Conservation (phyloP, 2,888 invertebrate species). For the Agrilus biguttatus region DNA sequence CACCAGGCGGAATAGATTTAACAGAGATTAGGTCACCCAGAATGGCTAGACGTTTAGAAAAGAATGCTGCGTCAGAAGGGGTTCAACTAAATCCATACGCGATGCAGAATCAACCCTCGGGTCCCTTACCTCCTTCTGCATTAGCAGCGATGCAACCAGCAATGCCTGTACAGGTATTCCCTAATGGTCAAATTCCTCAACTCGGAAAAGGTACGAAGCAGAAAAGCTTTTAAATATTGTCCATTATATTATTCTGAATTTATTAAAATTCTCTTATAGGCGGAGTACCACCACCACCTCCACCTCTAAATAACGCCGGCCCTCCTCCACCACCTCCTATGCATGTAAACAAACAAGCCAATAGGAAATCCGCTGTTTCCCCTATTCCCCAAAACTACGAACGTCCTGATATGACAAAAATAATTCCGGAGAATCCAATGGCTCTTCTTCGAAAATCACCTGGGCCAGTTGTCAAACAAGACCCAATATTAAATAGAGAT, state of each 20-base stretch:
- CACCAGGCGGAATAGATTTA: slow-evolving; percentile 81
- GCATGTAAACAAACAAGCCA: slow-evolving; percentile 41
- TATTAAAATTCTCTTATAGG: slow-evolving; percentile 1
- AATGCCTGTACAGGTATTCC: slow-evolving; percentile 49
- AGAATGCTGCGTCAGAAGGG: slow-evolving; percentile 58
- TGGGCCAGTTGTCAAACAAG: slow-evolving; percentile 23
- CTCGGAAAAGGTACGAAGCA: slow-evolving; percentile 8
- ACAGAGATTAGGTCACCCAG: slow-evolving; percentile 82
- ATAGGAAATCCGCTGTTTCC: slow-evolving; percentile 39
- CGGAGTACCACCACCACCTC: slow-evolving; percentile 22
- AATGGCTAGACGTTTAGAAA: slow-evolving; percentile 66
- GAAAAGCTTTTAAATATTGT: slow-evolving; percentile 10
- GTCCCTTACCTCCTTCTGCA: slow-evolving; percentile 46
- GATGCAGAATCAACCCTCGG: slow-evolving; percentile 24
- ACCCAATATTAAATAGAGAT: slow-evolving; percentile 28
- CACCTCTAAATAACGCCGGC: slow-evolving; percentile 27
- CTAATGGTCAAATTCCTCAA: slow-evolving; percentile 23
- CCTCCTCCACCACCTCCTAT: slow-evolving; percentile 37
- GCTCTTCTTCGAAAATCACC: slow-evolving; percentile 53
- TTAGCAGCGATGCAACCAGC: slow-evolving; percentile 47
- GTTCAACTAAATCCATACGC: slow-evolving; percentile 38
- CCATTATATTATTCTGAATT: background rate
- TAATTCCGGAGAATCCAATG: slow-evolving; percentile 58
- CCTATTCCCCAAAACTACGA: slow-evolving; percentile 33
- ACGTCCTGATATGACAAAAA: slow-evolving; percentile 53